phyloP scores from a whole-genome alignment of 23 tunicate genomes.

The Styela clava region DNA sequence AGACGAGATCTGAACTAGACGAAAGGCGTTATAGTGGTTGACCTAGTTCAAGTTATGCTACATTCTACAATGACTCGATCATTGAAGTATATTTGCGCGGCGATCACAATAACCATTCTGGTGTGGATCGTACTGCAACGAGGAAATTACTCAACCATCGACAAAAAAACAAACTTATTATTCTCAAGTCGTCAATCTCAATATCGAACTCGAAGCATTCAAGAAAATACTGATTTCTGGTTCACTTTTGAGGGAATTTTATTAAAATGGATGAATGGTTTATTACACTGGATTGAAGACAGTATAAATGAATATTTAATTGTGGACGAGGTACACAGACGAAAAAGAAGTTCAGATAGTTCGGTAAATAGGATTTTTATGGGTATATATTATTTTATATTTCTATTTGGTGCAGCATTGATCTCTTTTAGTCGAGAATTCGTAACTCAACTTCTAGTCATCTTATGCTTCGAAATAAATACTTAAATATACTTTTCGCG shows the following conservation, averaged over 20 bases:
- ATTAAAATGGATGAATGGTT: neutral
- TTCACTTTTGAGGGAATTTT: neutral
- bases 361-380: neutral
- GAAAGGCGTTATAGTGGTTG: no score
- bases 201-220: neutral
- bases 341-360: neutral
- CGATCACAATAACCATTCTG: neutral
- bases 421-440: no score
- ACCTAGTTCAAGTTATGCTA: no score
- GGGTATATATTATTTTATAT: neutral
- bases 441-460: no score
- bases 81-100: neutral
- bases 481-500: no score
- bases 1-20: no score
- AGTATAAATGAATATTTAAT: neutral
- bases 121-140: neutral
- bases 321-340: neutral
- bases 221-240: neutral
- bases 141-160: neutral
- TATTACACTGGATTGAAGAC: neutral
- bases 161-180: neutral
- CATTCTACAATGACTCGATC: no score
- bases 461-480: no score
- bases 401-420: no score
- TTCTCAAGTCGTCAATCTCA: neutral